A percentile compares a stretch with the other conserved stretches of the same genome.
Evolutionary conservation across 2,113 vertebrate genomes (phyloP).

Genomic region (Syngnathus floridae): DNA sequence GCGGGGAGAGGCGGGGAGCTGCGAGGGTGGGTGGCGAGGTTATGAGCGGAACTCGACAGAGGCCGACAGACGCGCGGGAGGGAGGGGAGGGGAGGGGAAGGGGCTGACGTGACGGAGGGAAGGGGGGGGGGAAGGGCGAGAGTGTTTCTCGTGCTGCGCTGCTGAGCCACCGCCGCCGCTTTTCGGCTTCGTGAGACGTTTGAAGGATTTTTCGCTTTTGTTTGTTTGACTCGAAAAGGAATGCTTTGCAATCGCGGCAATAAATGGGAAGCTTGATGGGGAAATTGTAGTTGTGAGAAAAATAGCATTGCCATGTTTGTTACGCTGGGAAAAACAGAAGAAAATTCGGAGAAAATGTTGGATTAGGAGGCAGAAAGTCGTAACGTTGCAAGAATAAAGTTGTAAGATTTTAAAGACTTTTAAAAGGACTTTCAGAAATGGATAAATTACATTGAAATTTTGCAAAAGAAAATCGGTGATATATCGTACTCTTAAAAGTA

Average conservation of each 20-base stretch:
- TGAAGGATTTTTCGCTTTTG: not conserved
- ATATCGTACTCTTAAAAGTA: not conserved
- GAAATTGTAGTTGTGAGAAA: not conserved
- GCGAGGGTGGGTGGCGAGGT: constrained; percentile 67
- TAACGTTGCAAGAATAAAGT: not conserved
- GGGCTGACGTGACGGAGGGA: not conserved
- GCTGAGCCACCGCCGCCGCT: constrained; percentile 47
- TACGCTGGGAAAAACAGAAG: not conserved
- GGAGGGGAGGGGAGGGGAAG: not conserved
- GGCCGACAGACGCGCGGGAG: constrained; percentile 65
- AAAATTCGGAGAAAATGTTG: not conserved
- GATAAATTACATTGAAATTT: not conserved
- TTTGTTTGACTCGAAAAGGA: not conserved
- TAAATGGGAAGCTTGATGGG: not conserved
- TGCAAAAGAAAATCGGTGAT: no score
- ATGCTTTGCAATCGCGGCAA: not conserved
- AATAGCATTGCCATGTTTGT: not conserved
- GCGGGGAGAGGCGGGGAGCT: constrained; percentile 62
- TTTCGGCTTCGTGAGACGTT: not conserved
- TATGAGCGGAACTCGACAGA: constrained; percentile 69
- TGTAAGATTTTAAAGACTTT: not conserved
- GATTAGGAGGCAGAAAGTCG: not conserved
- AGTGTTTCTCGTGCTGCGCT: constrained; percentile 57
- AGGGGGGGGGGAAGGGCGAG: not conserved
- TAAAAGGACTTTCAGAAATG: not conserved